Evolutionary conservation across 64 coral and sea anemone genomes (phyloP).

Genomic region (Stylophora pistillata): DNA sequence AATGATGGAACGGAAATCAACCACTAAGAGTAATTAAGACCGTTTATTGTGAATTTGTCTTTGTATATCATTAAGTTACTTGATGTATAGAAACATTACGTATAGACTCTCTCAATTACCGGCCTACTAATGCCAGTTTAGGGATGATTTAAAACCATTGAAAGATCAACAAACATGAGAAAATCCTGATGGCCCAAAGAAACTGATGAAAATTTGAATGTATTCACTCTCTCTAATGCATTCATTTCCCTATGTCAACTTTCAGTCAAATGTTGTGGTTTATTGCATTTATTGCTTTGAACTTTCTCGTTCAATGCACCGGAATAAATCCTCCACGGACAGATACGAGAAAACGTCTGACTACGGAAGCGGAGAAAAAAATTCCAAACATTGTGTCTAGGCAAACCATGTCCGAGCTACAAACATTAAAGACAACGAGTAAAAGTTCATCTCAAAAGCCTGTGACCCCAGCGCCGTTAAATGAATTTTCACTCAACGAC

Average conservation of each 20-base stretch:
- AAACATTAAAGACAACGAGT: not conserved
- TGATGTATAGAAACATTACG: too few species aligned
- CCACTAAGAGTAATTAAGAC: too few species aligned
- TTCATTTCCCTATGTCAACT: not conserved
- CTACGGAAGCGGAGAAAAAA: not conserved
- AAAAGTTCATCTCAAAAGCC: not conserved
- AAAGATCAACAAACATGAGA: too few species aligned
- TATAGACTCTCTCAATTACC: too few species aligned
- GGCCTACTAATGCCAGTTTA: too few species aligned
- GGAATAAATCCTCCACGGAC: not conserved
- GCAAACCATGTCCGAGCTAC: not conserved
- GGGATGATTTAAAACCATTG: too few species aligned
- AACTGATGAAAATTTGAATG: not conserved
- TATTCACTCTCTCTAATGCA: not conserved
- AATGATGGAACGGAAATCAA: too few species aligned
- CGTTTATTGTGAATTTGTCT: too few species aligned
- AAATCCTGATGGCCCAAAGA: too few species aligned
- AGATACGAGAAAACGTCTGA: not conserved
- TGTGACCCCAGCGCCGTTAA: not conserved
- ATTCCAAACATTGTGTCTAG: not conserved
- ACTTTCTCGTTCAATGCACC: slow-evolving; percentile 9
- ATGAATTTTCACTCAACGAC: slow-evolving; percentile 29
- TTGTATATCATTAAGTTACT: too few species aligned
- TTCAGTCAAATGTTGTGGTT: not conserved
- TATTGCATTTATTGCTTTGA: slow-evolving; percentile 10